Base-by-base conservation (phyloP, 1,140 invertebrate genomes). In the Nixonia krombeini region DNA sequence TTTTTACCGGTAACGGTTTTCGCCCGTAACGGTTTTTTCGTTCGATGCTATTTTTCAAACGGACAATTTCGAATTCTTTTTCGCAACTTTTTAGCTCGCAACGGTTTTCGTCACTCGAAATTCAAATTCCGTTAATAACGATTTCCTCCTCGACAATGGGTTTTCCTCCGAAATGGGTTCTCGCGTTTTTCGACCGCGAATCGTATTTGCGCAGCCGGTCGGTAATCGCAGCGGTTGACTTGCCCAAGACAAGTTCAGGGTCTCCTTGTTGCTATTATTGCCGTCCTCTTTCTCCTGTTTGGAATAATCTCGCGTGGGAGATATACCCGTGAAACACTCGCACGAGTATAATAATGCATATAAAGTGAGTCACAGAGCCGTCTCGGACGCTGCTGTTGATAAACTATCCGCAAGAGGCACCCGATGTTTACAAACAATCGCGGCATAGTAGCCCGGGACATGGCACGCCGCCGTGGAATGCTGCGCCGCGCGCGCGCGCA, bases 271-370 rank as follows among this genome's bases (percentile, higher is more conserved):
- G n/a, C n/a, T n/a, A n/a, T n/a, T 46, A 41, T 49, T 57, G 31
- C 52, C 29, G 45, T 26, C 44, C 29, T 46, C 23, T 31, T 35
- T 44, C 37, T 55, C n/a, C 15, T 46, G 21, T 10, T 16, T 25
- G 52, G n/a, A n/a, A n/a, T n/a, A 51, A 56, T 41, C 17, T 46
- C 38, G 56, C 65, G 65, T 68, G 65, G 58, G 65, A 68, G 50
- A 68, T 68, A 10, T 37, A 53, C 58, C 49, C 25, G 50, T 50
- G 46, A 56, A 2, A 31, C 12, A 50, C 61, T 64, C 59, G 67
- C 61, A 64, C 67, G 56, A 61, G 56, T 50, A 44, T 35, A 23
- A 26, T 26, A 10, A 38, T 13, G 35, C 18, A 23, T 10, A 16
- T 40, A 9, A n/a, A n/a, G n/a, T 70, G 55, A 64, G 40, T 64